Base-by-base conservation (phyloP, 2,113 vertebrate species). In the Crocuta crocuta region DNA sequence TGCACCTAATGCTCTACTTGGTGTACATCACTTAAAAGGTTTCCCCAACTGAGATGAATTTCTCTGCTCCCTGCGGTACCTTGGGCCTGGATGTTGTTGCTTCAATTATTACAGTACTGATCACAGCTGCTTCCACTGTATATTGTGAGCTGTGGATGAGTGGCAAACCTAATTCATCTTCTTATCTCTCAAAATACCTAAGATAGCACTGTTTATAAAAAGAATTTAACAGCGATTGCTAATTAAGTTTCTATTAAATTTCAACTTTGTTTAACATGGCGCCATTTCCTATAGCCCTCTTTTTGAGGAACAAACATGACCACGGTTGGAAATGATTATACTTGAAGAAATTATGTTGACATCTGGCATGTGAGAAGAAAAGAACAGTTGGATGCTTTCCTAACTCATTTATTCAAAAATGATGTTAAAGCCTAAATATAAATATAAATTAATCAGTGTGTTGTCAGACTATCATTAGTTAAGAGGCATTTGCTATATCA, bases 211-310 rank as follows among this genome's bases (percentile, higher is more conserved):
- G 11, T 68, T 84, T 89, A 91, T 70, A 88, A 95, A 91, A 96
- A 81, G 19, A 90, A 88, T 55, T 76, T 61, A 71, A 97, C 35
- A 94, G 28, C 31, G 39, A 53, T 81, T 71, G 33, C n/a, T 63
- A 96, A 97, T 89, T 91, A 90, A 86, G 33, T 91, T 92, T 95
- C 58, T 55, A 94, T 85, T 94, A 95, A 61, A 61, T 81, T 86
- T 91, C 63, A 84, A 79, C 68, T 96, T 83, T 63, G 45, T 80
- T 95, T 68, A 85, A 91, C n/a, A 53, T 39, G 43, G 58, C 21
- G 73, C 33, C 26, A 53, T 85, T 78, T 58, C 66, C 55, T 63
- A 53, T 19, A 70, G 19, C 10, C 2, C 17, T 84, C 19, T 92
- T 95, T 89, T 48, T 66, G 71, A 80, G 79, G 48, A 93, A 65